Base-by-base conservation (phyloP, 37 sponge, comb jelly and placozoan genomes). In the Ianthella basta region DNA sequence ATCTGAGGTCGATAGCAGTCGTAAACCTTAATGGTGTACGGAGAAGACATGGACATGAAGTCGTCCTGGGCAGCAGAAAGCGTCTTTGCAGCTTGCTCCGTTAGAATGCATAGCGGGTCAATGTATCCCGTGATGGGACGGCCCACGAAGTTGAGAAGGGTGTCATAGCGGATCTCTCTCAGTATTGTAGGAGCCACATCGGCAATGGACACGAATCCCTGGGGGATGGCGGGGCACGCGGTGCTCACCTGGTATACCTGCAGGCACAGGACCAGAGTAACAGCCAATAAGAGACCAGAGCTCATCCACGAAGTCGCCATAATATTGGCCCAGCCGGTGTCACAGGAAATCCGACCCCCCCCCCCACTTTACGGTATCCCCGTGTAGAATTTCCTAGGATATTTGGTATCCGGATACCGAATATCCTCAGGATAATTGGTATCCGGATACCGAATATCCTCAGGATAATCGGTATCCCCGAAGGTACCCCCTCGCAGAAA, bases 11-110 rank as follows among this genome's bases (percentile, higher is more conserved):
- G 39, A 27, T 83, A 83, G 50, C 84, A 83, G 55, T 83, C 84
- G 37, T 83, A 83, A 5, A 83, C 69, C 39, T 83, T 83, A 44
- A 83, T 67, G n/a, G 84, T 53, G 30, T 83, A 83, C 35, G 72
- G 35, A 18, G 84, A 72, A 36, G 23, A 73, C 72, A 66, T 69
- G 66, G 72, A 72, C 40, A 83, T 29, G 27, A 83, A 83, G 16
- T 83, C 72, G 25, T 74, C n/a, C 34, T 83, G 84, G 23, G 84
- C 84, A 4, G 69, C 56, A 19, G 24, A 15, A 16, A 83, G 84
- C 6, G 84, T 53, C 27, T 36, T 38, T 6, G 84, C 84, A 23
- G 84, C 84, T 41, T 25, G 56, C 23, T 32, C n/a, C 1, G 84
- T 83, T 1, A 83, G 53, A 34, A 83, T 83, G 37, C 84, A 83